phyloP scores from a whole-genome alignment of 2,888 invertebrate species.

The Heliconius cydno region DNA sequence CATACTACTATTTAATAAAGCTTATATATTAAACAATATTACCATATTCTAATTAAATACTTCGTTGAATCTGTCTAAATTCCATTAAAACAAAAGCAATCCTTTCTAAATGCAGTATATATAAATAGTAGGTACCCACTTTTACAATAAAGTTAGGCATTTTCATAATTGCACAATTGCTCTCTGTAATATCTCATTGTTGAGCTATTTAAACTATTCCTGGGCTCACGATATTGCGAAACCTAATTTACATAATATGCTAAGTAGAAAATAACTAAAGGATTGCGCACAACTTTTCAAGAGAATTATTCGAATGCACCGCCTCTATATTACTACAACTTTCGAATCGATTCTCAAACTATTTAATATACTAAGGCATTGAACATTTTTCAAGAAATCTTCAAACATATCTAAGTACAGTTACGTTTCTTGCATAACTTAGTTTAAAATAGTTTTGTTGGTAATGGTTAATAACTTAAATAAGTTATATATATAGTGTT shows the following conservation, averaged over 20 bases:
- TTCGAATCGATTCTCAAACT: slow-evolving; percentile 12
- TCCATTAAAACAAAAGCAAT: slow-evolving; percentile 4
- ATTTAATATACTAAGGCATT: slow-evolving; percentile 11
- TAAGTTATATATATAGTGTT: too few relatives aligned
- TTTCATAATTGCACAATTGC: slow-evolving; percentile 44
- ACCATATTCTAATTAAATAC: background rate
- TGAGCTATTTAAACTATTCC: slow-evolving; percentile 45
- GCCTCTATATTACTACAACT: slow-evolving; percentile 20
- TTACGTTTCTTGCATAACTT: background rate
- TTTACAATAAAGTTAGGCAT: slow-evolving; percentile 40
- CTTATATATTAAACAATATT: background rate
- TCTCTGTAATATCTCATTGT: slow-evolving; percentile 43
- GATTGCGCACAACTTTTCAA: slow-evolving; percentile 43
- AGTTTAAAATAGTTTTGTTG: background rate
- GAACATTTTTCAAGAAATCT: slow-evolving; percentile 16
- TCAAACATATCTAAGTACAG: background rate
- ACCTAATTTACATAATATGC: slow-evolving; percentile 67
- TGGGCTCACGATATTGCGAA: slow-evolving; percentile 47
- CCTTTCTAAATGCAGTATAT: background rate
- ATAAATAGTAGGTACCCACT: slow-evolving; percentile 23
- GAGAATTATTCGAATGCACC: slow-evolving; percentile 30
- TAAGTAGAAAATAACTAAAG: slow-evolving; percentile 56
- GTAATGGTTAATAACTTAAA: too few relatives aligned
- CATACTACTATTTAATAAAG: too few relatives aligned
- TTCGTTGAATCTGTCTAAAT: background rate